These are phyloP conservation scores for Papilio machaon DNA, from an alignment of 1,140 invertebrate species.

Conservation along the genomic window DNA sequence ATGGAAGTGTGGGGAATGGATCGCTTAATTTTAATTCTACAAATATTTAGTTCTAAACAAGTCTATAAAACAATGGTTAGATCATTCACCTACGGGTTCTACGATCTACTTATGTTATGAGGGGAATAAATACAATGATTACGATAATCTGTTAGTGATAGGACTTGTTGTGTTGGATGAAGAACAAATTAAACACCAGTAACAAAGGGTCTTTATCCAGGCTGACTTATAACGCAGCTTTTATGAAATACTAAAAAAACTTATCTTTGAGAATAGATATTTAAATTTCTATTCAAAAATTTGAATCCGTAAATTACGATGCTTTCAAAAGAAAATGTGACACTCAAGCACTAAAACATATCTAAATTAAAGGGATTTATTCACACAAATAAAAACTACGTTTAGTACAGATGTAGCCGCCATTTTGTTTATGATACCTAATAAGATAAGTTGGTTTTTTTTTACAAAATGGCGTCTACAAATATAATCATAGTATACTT, in stretches of 20 bases:
- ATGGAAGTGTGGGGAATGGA: slow-evolving; percentile 1
- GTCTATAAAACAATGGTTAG: slow-evolving; percentile 26
- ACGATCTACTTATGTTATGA: slow-evolving; percentile 38
- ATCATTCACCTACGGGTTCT: slow-evolving; percentile 22
- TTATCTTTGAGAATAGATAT: slow-evolving; percentile 9
- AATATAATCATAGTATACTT: slow-evolving; percentile 75
- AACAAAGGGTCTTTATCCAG: slow-evolving; percentile 78
- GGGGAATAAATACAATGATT: slow-evolving; percentile 41
- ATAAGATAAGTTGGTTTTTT: neutral
- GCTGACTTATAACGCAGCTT: slow-evolving; percentile 68
- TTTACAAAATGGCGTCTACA: slow-evolving; percentile 30
- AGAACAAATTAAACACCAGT: slow-evolving; percentile 54
- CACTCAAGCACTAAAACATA: slow-evolving; percentile 33
- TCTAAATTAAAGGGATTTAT: slow-evolving; percentile 5
- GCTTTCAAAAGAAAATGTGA: slow-evolving; percentile 20
- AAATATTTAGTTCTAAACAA: slow-evolving; percentile 31
- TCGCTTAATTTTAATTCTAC: slow-evolving; percentile 25
- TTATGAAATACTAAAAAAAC: slow-evolving; percentile 22
- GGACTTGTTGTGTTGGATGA: slow-evolving; percentile 65
- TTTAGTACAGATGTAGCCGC: neutral
- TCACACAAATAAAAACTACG: slow-evolving; percentile 22
- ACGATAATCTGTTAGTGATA: slow-evolving; percentile 52
- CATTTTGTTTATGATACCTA: slow-evolving; percentile 16
- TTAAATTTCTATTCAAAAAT: slow-evolving; percentile 18
- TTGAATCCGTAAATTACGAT: slow-evolving; percentile 27